Evolutionary conservation across 2,113 vertebrate species (phyloP).

Genomic region (Turdus rufiventris): DNA sequence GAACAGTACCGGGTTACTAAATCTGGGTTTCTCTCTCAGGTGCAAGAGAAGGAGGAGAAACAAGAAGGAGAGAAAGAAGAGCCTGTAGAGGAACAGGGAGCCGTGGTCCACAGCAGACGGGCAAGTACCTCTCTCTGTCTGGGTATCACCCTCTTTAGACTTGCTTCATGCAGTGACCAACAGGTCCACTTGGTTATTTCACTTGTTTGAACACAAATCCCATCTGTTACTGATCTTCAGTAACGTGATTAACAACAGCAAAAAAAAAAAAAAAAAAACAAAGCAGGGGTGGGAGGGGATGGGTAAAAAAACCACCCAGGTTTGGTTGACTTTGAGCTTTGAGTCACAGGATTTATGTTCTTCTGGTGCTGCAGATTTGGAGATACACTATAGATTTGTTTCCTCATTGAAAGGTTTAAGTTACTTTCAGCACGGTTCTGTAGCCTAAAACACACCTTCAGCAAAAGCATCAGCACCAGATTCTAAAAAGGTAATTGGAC

Average conservation of each 20-base stretch:
- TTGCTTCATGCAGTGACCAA: not conserved
- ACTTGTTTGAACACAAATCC: not conserved
- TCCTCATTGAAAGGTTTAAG: not conserved
- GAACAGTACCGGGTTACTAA: not conserved
- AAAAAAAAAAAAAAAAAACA: too few relatives aligned
- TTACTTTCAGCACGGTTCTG: not conserved
- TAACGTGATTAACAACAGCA: not conserved
- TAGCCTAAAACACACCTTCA: not conserved
- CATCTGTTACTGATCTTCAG: not conserved
- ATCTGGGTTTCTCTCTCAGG: constrained; percentile 57
- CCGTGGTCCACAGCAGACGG: constrained; percentile 75
- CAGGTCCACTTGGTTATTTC: not conserved
- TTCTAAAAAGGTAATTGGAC: not conserved
- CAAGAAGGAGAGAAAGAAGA: constrained; percentile 85
- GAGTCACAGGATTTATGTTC: not conserved
- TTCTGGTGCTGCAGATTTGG: not conserved
- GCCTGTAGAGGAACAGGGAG: constrained; percentile 79
- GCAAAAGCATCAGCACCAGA: not conserved
- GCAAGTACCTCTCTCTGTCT: constrained; percentile 63
- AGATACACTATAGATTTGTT: not conserved
- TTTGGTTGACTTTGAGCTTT: not conserved
- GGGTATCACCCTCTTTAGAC: not conserved
- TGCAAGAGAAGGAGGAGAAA: constrained; percentile 75
- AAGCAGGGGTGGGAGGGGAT: rapidly evolving
- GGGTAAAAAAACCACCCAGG: not conserved